Conservation (phyloP, 2,888 invertebrate species). For the Pilophorus perplexus region DNA sequence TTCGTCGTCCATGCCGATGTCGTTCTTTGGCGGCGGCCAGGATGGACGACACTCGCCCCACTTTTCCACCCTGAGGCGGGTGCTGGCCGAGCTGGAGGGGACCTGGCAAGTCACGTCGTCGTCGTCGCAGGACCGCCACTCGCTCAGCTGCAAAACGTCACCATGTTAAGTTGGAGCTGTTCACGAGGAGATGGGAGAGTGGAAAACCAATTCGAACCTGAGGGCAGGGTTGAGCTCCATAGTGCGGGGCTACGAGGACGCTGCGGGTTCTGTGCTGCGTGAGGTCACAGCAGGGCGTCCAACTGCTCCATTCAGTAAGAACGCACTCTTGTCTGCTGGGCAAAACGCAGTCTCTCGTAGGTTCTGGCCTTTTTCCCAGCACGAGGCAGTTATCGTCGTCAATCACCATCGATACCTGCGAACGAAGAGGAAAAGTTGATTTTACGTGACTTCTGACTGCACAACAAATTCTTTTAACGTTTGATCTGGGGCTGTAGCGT, state of each 20-base stretch:
- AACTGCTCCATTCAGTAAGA: constrained; percentile 50
- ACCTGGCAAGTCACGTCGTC: constrained; percentile 42
- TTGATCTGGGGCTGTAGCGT: too few species aligned
- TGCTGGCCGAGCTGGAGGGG: constrained; percentile 37
- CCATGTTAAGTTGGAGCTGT: neutral
- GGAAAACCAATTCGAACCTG: too few species aligned
- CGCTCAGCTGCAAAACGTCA: constrained; percentile 49
- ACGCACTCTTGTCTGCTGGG: constrained; percentile 52
- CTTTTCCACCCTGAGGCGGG: constrained; percentile 49
- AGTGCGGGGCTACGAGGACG: constrained; percentile 52
- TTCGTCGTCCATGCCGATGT: neutral
- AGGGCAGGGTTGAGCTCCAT: constrained; percentile 52
- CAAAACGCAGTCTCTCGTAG: constrained; percentile 50
- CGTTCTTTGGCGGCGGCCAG: neutral
- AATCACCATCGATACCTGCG: constrained; percentile 49
- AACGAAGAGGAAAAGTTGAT: too few species aligned
- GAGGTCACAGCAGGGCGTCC: constrained; percentile 52
- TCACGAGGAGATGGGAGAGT: neutral
- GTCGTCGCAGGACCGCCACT: constrained; percentile 51
- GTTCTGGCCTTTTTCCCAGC: constrained; percentile 50
- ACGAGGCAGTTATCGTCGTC: constrained; percentile 51
- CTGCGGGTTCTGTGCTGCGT: constrained; percentile 53
- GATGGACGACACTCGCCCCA: constrained; percentile 49
- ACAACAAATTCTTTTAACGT: too few species aligned
- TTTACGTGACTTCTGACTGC: too few species aligned